phyloP scores from a whole-genome alignment of 2,797 vertebrate species.

The Lutjanus campechanus region DNA sequence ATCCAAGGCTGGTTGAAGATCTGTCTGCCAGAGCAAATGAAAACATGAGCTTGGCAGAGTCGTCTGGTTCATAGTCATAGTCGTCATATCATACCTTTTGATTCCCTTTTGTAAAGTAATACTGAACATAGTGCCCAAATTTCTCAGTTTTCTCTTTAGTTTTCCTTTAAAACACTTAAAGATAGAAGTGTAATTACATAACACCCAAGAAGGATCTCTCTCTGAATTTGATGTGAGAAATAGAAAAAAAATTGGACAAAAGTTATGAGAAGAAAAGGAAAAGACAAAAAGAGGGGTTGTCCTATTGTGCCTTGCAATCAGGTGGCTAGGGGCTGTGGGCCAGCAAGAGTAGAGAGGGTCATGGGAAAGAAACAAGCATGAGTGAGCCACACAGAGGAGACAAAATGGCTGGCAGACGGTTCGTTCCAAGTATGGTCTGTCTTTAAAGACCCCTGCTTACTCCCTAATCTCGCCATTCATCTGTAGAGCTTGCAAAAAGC shows the following conservation, averaged over 20 bases:
- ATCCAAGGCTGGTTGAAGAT: too few species aligned
- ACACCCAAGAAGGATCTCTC: neutral
- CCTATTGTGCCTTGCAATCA: slow-evolving; percentile 45
- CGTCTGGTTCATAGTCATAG: too few species aligned
- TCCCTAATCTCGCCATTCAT: slow-evolving; percentile 72
- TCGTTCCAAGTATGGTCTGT: slow-evolving; percentile 43
- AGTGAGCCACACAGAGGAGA: slow-evolving; percentile 48
- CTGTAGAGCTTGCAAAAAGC: slow-evolving; percentile 53
- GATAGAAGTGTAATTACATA: slow-evolving; percentile 23
- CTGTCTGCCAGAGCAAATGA: too few species aligned
- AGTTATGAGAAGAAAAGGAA: neutral
- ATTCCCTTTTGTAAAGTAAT: slow-evolving; percentile 22
- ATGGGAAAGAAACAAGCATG: slow-evolving; percentile 62
- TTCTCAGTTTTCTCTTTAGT: neutral
- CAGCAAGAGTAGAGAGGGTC: slow-evolving; percentile 48
- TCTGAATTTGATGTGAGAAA: slow-evolving; percentile 20
- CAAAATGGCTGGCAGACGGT: slow-evolving; percentile 63
- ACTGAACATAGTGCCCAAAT: neutral
- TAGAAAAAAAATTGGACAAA: slow-evolving; percentile 12
- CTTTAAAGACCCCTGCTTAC: slow-evolving; percentile 67
- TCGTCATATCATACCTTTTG: neutral
- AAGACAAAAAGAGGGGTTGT: neutral
- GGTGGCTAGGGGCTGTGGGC: slow-evolving; percentile 35
- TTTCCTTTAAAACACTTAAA: slow-evolving; percentile 18
- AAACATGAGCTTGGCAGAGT: too few species aligned